phyloP scores from a whole-genome alignment of 2,888 invertebrate species.

The Ennomos fuscantarius region DNA sequence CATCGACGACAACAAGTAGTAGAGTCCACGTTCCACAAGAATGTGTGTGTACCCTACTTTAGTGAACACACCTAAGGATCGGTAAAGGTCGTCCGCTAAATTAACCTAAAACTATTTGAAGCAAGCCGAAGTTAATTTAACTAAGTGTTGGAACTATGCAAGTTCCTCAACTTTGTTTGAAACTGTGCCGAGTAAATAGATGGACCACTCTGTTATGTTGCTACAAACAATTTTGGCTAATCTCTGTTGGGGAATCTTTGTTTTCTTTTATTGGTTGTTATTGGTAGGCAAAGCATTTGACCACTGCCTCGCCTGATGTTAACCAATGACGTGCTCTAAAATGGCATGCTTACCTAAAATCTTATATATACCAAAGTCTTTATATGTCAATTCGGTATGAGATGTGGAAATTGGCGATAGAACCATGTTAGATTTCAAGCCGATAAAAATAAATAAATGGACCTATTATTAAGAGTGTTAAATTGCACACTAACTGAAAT shows the following conservation, averaged over 20 bases:
- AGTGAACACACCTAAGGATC: conserved; percentile 16
- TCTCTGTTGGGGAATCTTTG: conserved; percentile 19
- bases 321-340: no score
- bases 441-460: no score
- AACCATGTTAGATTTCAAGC: no score
- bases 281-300: no score
- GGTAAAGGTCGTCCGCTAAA: conserved; percentile 17
- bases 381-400: no score
- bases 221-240: conserved; percentile 23
- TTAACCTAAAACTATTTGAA: conserved; percentile 30
- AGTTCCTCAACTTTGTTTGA: conserved; percentile 24
- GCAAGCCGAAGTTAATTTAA: conserved; percentile 28
- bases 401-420: no score
- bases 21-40: background rate
- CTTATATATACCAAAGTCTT: conserved; percentile 6
- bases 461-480: no score
- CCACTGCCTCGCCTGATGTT: no score
- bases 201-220: conserved; percentile 15
- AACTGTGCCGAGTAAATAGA: conserved; percentile 21
- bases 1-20: no score
- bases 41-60: background rate
- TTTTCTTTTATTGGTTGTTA: no score
- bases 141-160: conserved; percentile 25
- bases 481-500: no score
- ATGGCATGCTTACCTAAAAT: no score